Conservation (phyloP, 1,140 invertebrate genomes). For the Cydia strobilella region DNA sequence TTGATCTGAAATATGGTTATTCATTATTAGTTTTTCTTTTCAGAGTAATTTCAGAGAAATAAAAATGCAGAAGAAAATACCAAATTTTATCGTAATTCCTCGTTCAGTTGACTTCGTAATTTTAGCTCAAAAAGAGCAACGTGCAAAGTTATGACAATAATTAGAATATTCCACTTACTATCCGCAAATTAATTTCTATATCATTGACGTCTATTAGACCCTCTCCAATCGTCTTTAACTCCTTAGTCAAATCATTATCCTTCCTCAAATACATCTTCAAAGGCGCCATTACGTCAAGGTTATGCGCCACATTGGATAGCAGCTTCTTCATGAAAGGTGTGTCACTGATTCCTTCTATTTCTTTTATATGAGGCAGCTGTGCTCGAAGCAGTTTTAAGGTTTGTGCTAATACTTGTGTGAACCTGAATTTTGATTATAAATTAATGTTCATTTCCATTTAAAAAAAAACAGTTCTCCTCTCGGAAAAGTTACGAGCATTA, state of each 20-base stretch:
- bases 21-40: neutral
- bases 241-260: constrained; percentile 37
- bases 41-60: neutral
- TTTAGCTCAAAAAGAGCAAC: neutral
- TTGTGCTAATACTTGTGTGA: constrained; percentile 52
- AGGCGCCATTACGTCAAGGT: constrained; percentile 47
- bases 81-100: neutral
- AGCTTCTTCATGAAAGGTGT: constrained; percentile 54
- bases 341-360: constrained; percentile 56
- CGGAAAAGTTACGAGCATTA: no score
- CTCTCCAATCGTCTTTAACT: constrained; percentile 41
- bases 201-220: constrained; percentile 44
- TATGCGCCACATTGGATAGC: constrained; percentile 51
- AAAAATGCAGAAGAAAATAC: neutral
- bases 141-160: no score
- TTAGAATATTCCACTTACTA: constrained; percentile 44
- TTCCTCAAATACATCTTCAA: constrained; percentile 52
- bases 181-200: constrained; percentile 53
- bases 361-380: constrained; percentile 61
- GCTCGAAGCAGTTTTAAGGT: constrained; percentile 52
- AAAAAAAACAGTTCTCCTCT: no score
- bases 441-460: no score
- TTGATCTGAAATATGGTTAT: constrained; percentile 43
- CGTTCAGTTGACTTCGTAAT: neutral
- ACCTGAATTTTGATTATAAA: constrained; percentile 45